These are phyloP conservation scores for Sisyra nigra DNA, from an alignment of 2,888 invertebrate species.

Conservation along the genomic window DNA sequence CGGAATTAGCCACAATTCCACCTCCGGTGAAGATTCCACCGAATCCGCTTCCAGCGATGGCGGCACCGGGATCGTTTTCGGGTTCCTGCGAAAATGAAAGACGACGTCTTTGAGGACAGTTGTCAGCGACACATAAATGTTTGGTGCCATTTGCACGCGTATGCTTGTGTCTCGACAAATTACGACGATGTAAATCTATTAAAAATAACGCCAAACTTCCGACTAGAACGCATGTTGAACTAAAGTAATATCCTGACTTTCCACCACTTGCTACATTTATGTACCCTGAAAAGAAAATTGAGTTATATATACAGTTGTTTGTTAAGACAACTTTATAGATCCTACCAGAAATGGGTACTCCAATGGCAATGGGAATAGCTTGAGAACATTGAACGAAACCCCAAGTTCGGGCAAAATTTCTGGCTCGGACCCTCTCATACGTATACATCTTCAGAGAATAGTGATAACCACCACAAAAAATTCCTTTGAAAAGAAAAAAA, in stretches of 20 bases:
- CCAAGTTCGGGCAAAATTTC: slow-evolving; percentile 79
- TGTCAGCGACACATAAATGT: slow-evolving; percentile 36
- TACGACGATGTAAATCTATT: slow-evolving; percentile 61
- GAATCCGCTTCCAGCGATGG: slow-evolving; percentile 29
- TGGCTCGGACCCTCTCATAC: slow-evolving; percentile 68
- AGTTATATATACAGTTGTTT: background rate
- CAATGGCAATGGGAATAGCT: slow-evolving; percentile 69
- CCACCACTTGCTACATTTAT: slow-evolving; percentile 63
- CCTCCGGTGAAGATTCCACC: too few relatives aligned
- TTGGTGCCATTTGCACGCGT: slow-evolving; percentile 38
- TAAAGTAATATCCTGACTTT: slow-evolving; percentile 71
- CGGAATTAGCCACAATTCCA: too few relatives aligned
- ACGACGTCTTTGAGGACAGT: slow-evolving; percentile 36
- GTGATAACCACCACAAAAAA: slow-evolving; percentile 77
- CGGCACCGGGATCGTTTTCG: slow-evolving; percentile 35
- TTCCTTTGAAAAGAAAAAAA: slow-evolving; percentile 34
- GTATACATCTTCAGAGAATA: slow-evolving; percentile 82
- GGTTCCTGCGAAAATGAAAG: slow-evolving; percentile 42
- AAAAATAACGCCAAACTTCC: slow-evolving; percentile 65
- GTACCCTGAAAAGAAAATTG: slow-evolving; percentile 40
- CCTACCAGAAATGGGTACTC: slow-evolving; percentile 66
- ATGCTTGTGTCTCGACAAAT: slow-evolving; percentile 53
- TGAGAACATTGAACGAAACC: slow-evolving; percentile 79
- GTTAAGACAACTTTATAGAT: background rate
- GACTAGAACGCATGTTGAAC: slow-evolving; percentile 59